Percentiles rank a stretch among this genome's conserved stretches.
Conservation (phyloP, 2,888 invertebrate species). For the Hirtodrosophila duncani region DNA sequence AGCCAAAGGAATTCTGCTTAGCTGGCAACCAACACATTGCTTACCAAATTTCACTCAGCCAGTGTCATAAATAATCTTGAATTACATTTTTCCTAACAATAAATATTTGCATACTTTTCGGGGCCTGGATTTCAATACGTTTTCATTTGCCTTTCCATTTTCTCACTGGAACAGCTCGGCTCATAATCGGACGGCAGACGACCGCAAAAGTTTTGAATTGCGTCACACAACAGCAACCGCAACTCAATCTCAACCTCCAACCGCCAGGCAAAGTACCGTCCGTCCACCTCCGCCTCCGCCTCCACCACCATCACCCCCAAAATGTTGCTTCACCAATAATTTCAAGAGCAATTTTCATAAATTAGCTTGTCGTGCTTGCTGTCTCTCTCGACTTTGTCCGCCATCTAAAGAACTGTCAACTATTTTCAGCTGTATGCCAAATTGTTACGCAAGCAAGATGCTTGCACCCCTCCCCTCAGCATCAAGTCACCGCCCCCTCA, state of each 20-base stretch:
- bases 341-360: conserved; percentile 70
- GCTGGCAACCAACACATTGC: conserved; percentile 37
- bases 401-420: conserved; percentile 50
- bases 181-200: conserved; percentile 58
- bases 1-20: conserved; percentile 40
- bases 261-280: not conserved
- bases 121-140: conserved; percentile 53
- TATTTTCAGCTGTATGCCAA: conserved; percentile 65
- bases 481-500: not conserved
- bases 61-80: conserved; percentile 62
- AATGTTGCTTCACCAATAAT: conserved; percentile 59
- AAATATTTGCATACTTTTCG: conserved; percentile 63
- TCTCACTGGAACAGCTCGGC: no score
- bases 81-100: conserved; percentile 23
- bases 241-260: conserved; percentile 7
- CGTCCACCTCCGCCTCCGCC: conserved; percentile 19
- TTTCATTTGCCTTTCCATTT: no score
- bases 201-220: conserved; percentile 35
- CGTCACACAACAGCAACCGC: conserved; percentile 39
- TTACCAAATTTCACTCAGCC: conserved; percentile 56
- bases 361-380: conserved; percentile 50
- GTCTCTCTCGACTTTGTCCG: not conserved
- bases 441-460: conserved; percentile 65
- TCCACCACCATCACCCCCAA: no score
- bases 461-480: not conserved